Evolutionary conservation across 2,113 vertebrate genomes (phyloP).

Genomic region (Pionites leucogaster): DNA sequence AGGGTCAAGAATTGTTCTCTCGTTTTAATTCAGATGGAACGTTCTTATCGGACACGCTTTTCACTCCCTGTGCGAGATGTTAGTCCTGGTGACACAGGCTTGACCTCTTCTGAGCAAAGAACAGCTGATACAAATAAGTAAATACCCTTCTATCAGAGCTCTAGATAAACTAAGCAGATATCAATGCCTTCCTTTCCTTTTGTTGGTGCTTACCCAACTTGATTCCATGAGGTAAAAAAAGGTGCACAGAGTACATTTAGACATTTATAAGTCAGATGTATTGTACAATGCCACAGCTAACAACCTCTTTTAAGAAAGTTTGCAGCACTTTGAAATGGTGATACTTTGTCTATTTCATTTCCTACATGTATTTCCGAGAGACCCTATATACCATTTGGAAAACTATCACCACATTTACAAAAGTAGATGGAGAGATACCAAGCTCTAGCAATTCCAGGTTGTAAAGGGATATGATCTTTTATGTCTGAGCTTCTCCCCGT

Average conservation of each 20-base stretch:
- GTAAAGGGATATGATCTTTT: neutral
- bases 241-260: neutral
- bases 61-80: neutral
- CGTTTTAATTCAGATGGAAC: neutral
- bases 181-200: neutral
- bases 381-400: neutral
- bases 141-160: neutral
- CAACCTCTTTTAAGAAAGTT: neutral
- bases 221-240: neutral
- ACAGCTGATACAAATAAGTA: neutral
- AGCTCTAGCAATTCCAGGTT: neutral
- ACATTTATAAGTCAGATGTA: neutral
- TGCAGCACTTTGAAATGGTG: neutral
- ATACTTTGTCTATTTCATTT: neutral
- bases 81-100: neutral
- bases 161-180: neutral
- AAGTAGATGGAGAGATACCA: neutral
- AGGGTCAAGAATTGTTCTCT: neutral
- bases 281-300: neutral
- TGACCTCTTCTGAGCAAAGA: neutral
- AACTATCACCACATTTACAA: neutral
- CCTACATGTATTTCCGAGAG: rapidly evolving
- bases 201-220: neutral
- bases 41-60: neutral
- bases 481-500: neutral